These are phyloP conservation scores for Catocala nupta DNA, from an alignment of 2,888 invertebrate species.

Conservation along the genomic window DNA sequence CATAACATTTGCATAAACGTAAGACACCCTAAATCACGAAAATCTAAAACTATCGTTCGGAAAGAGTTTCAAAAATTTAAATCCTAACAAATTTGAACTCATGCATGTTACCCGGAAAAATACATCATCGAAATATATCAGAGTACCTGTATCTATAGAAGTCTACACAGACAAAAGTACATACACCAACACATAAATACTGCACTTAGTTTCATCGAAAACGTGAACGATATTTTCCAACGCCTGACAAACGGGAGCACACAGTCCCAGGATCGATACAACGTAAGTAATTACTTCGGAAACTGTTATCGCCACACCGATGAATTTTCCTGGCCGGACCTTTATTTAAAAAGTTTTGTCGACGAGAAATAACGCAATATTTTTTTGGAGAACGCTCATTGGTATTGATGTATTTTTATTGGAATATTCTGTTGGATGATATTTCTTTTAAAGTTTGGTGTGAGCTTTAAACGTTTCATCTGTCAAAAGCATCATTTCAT, in stretches of 20 bases:
- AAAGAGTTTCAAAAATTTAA: no score
- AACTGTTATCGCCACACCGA: conserved; percentile 12
- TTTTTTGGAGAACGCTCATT: not conserved
- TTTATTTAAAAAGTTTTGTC: conserved; percentile 16
- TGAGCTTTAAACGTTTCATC: no score
- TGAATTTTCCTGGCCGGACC: conserved; percentile 4
- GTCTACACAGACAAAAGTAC: not conserved
- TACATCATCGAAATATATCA: no score
- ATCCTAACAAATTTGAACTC: no score
- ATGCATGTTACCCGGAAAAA: no score
- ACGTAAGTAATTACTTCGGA: conserved; percentile 16
- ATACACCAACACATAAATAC: not conserved
- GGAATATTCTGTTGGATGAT: not conserved
- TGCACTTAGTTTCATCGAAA: not conserved
- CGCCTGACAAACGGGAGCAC: not conserved
- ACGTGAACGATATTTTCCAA: not conserved
- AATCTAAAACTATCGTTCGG: no score
- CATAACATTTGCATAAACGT: no score
- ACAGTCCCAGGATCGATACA: conserved; percentile 5
- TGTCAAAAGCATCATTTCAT: no score
- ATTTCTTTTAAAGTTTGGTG: not conserved
- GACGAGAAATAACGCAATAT: conserved; percentile 11
- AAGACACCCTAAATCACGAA: no score
- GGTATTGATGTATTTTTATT: conserved; percentile 6
- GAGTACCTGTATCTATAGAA: not conserved